Base-by-base conservation (phyloP, 53 echinoderm and acorn worm genomes). In the Apostichopus leukothele region DNA sequence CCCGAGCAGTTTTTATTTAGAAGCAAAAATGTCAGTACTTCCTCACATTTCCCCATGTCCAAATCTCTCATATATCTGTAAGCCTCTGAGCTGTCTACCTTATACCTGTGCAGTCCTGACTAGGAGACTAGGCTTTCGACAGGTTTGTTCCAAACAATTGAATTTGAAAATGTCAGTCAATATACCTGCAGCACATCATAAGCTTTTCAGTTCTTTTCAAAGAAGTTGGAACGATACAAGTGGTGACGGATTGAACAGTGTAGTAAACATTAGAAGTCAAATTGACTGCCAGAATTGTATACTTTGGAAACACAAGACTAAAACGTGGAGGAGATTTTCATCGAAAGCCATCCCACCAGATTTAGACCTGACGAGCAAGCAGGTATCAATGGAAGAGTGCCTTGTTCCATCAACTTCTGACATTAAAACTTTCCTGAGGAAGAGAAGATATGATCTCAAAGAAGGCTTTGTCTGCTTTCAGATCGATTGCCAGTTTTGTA, bases 381-480 rank as follows among this genome's bases (percentile, higher is more conserved):
- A 81, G 18, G 12, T 59, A 2, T 7, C 7, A 3, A 18, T 54
- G n/a, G 81, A 81, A 57, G 81, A 81, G 54, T 55, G 55, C 54
- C 59, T 59, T 11, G 21, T 81, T 19, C 60, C 81, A 54, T 55
- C 81, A 1, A 21, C 81, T n/a, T 16, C 81, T 55, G 59, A 22
- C 20, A 80, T 80, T 20, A 81, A 81, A 59, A 7, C 0, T 7
- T 54, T 54, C 19, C 23, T 81, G 59, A 59, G 5, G 59, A 81
- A 54, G 59, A 54, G 59, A n/a, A 53, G 22, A 23, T 81, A 20
- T 55, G 51, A 59, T 81, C 59, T 57, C 3, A 81, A 81, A 20
- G 81, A 81, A n/a, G 81, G 81, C 54, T 81, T 81, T 59, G 81
- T 81, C 59, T 81, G 81, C 12, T 22, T 81, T 23, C 10, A 81